Evolutionary conservation across 2,113 vertebrate genomes (phyloP).

Genomic region (Microtus ochrogaster): DNA sequence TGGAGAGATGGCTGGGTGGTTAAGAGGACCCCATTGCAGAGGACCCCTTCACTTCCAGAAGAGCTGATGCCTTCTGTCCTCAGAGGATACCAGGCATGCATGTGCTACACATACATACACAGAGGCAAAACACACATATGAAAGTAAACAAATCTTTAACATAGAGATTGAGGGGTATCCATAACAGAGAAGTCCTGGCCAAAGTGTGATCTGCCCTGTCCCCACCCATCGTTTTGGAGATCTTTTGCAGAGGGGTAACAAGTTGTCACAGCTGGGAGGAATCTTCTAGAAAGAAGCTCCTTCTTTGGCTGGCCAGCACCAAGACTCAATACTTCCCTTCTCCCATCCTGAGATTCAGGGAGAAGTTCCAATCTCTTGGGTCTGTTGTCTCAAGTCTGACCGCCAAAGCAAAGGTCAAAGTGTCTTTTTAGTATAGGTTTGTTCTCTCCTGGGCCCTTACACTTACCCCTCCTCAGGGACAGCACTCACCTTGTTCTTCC

Average conservation of each 20-base stretch:
- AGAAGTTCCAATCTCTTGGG: background rate
- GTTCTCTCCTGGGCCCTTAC: background rate
- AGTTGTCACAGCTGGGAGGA: background rate
- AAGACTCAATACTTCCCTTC: background rate
- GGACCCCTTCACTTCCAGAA: background rate
- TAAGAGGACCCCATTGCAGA: background rate
- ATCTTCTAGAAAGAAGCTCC: background rate
- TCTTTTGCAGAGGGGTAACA: background rate
- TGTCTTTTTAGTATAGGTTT: background rate
- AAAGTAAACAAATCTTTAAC: background rate
- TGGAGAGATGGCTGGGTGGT: background rate
- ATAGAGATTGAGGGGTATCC: background rate
- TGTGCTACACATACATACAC: background rate
- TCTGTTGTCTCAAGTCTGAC: too few species aligned
- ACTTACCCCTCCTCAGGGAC: background rate
- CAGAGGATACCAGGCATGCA: too few species aligned
- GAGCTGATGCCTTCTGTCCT: background rate
- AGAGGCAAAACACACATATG: background rate
- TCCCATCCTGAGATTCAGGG: background rate
- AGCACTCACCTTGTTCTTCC: background rate
- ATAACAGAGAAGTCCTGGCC: background rate
- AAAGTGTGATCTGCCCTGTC: background rate
- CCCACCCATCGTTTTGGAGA: background rate
- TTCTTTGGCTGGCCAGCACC: background rate
- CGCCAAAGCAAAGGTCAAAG: background rate